Base-by-base conservation (phyloP, 2,113 vertebrate genomes). In the Onychostruthus taczanowskii region DNA sequence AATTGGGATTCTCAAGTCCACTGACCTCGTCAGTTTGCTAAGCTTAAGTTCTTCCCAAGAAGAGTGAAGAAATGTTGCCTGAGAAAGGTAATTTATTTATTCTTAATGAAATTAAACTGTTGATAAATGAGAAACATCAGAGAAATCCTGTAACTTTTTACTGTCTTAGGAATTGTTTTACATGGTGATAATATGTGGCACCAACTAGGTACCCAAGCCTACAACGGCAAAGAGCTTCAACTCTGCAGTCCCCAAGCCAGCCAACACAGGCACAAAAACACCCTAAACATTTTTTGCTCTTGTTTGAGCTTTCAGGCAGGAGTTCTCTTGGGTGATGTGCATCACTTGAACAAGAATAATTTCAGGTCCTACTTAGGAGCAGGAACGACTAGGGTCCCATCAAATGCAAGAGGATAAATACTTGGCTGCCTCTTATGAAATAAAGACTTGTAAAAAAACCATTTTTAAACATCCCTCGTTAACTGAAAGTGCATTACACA, bases 391-490 rank as follows among this genome's bases (percentile, higher is more conserved):
- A 74, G 14, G 33, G 79, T 56, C 11, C 49, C 27, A 78, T 72
- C 53, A 94, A 88, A 87, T 83, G 24, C 67, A 93, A 62, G 33
- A 75, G 43, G 66, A 88, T 77, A 85, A 47, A 76, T 39, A 88
- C 20, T 74, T 91, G 44, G n/a, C 49, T 87, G 39, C 41, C 21
- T 83, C 46, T 63, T 82, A 74, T 3, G 19, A 92, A 90, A 93
- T 94, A 68, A 91, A 82, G 13, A 76, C 72, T 79, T 67, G 61
- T 56, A 50, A 41, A 90, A 95, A 82, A 85, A 59, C n/a, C 28
- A 81, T 52, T 72, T 82, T 91, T 73, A 89, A 93, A 85, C 44
- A 86, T 86, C 56, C 49, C 64, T 94, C 49, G 87, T 87, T 95
- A 95, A 90, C 58, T 93, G 50, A 92, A 95, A 84, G 61, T 81